A percentile compares a stretch with the other conserved stretches of the same genome.
These are phyloP conservation scores for Pollimyrus isidori DNA, from an alignment of 2,113 vertebrate species.

Conservation along the genomic window DNA sequence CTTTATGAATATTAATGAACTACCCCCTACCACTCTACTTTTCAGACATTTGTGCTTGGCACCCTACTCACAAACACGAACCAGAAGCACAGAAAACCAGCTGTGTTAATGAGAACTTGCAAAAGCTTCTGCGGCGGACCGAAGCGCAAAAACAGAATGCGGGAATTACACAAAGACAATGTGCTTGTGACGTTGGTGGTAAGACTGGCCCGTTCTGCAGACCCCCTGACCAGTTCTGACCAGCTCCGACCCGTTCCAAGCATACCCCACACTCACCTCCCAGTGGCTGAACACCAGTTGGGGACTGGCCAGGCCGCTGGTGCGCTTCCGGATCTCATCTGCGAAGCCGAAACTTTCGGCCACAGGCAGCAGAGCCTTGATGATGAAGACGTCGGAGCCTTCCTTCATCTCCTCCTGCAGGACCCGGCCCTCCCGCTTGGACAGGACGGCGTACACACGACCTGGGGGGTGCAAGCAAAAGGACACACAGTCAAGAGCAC, in stretches of 20 bases:
- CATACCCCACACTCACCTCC: conserved; percentile 68
- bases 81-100: neutral
- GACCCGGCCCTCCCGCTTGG: conserved; percentile 83
- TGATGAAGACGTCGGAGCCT: conserved; percentile 89
- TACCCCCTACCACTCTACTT: neutral
- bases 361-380: conserved; percentile 87
- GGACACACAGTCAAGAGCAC: neutral
- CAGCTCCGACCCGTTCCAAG: neutral
- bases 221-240: neutral
- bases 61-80: neutral
- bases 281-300: conserved; percentile 98
- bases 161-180: neutral
- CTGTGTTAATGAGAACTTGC: neutral
- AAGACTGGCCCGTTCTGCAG: neutral
- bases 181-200: neutral
- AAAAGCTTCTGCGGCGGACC: neutral
- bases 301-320: conserved; percentile 91
- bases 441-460: conserved; percentile 83
- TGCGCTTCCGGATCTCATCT: conserved; percentile 91
- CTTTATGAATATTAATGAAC: neutral
- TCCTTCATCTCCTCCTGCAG: conserved; percentile 97
- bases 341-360: conserved; percentile 97
- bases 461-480: conserved; percentile 55
- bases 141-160: neutral
- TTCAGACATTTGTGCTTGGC: neutral